Evolutionary conservation across 2,113 vertebrate genomes (phyloP).

Genomic region (Oncorhynchus tshawytscha): DNA sequence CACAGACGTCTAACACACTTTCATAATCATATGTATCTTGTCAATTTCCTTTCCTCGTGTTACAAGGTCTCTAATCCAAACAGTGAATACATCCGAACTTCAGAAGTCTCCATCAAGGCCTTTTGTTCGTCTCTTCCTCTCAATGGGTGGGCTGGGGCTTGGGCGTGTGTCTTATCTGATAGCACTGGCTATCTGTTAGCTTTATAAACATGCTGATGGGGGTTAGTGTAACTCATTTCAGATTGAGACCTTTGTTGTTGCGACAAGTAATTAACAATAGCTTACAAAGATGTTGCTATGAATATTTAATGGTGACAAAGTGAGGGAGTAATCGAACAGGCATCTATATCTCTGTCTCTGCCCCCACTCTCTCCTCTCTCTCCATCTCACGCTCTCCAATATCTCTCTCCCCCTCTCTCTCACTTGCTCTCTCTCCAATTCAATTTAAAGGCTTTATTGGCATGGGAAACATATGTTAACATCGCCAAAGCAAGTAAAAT

Average conservation of each 20-base stretch:
- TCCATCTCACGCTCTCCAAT: constrained; percentile 30
- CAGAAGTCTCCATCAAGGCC: constrained; percentile 18
- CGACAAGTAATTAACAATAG: constrained; percentile 77
- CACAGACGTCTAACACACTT: neutral
- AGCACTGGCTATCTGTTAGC: constrained; percentile 45
- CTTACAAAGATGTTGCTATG: constrained; percentile 77
- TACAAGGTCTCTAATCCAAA: constrained; percentile 6
- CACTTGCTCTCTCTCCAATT: too few relatives aligned
- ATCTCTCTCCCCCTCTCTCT: constrained; percentile 11
- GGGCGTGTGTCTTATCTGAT: constrained; percentile 46
- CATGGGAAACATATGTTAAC: too few relatives aligned
- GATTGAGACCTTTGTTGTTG: constrained; percentile 68
- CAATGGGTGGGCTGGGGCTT: constrained; percentile 11
- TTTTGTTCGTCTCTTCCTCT: constrained; percentile 7
- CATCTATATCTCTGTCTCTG: constrained; percentile 50
- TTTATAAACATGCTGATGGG: constrained; percentile 64
- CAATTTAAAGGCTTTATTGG: too few relatives aligned
- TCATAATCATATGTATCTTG: neutral
- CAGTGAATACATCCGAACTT: constrained; percentile 15
- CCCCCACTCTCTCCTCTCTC: constrained; percentile 29
- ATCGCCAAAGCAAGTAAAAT: too few relatives aligned
- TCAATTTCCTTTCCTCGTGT: neutral
- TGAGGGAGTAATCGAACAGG: constrained; percentile 58
- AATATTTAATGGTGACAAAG: constrained; percentile 81
- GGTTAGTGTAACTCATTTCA: constrained; percentile 60